A percentile compares a stretch with the other conserved stretches of the same genome.
phyloP scores from a whole-genome alignment of 2,797 vertebrate genomes.

The Morelia viridis region DNA sequence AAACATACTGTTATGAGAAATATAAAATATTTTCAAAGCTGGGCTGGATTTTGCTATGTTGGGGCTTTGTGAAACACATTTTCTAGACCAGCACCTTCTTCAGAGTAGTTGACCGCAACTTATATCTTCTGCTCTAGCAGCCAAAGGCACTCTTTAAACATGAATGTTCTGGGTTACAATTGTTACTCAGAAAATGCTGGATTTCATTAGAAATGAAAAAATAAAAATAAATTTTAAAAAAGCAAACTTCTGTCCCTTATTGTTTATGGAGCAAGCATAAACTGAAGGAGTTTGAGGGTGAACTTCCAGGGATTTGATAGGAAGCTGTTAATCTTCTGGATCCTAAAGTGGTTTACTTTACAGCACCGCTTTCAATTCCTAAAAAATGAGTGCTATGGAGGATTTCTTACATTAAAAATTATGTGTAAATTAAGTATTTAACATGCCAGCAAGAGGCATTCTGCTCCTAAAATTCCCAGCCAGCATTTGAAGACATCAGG shows the following conservation, averaged over 20 bases:
- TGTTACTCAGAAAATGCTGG: neutral
- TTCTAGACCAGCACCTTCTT: neutral
- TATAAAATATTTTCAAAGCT: neutral
- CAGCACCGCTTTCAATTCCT: neutral
- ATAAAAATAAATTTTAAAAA: neutral
- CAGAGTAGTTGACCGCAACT: neutral
- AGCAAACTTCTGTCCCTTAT: neutral
- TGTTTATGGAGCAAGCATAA: neutral
- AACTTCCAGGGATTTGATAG: neutral
- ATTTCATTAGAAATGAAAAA: neutral
- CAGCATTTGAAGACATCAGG: neutral
- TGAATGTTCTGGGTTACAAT: neutral
- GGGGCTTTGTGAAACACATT: neutral
- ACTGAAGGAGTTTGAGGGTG: no score
- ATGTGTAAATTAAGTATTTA: neutral
- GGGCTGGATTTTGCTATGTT: neutral
- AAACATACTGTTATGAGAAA: neutral
- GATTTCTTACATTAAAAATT: neutral
- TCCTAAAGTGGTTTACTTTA: neutral
- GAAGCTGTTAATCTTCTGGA: neutral
- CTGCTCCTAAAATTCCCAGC: neutral
- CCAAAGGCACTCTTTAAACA: neutral
- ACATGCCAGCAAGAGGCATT: neutral
- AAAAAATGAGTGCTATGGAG: neutral
- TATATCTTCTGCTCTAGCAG: neutral